These are phyloP conservation scores for Helobdella robusta DNA, from an alignment of 2,888 invertebrate species.

Conservation along the genomic window DNA sequence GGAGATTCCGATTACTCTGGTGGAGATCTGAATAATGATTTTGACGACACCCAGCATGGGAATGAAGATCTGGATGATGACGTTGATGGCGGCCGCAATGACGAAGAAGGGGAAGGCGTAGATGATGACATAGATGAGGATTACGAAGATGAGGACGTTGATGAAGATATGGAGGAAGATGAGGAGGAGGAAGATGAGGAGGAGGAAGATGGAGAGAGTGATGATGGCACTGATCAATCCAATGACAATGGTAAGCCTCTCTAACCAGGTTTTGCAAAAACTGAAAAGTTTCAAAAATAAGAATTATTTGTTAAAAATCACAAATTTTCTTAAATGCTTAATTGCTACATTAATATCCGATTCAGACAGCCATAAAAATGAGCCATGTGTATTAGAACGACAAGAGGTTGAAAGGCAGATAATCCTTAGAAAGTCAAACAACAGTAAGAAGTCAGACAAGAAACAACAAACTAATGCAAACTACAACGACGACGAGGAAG, in stretches of 20 bases:
- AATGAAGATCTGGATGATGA: neutral
- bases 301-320: too few relatives aligned
- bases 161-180: neutral
- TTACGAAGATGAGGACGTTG: neutral
- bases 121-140: neutral
- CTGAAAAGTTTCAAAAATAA: too few relatives aligned
- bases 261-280: too few relatives aligned
- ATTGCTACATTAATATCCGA: too few relatives aligned
- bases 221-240: neutral
- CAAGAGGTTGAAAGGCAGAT: too few relatives aligned
- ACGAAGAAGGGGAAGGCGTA: neutral
- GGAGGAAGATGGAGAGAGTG: slow-evolving; percentile 15
- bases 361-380: neutral
- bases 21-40: neutral
- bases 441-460: neutral
- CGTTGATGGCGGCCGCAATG: neutral
- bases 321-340: too few relatives aligned
- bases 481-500: neutral
- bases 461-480: neutral
- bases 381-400: too few relatives aligned
- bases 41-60: neutral
- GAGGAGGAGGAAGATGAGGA: slow-evolving; percentile 10
- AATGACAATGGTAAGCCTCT: neutral
- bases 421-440: neutral
- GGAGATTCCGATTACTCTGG: too few relatives aligned